Base-by-base conservation (phyloP, 35 echinoderm and acorn worm genomes). In the Hemicentrotus pulcherrimus region DNA sequence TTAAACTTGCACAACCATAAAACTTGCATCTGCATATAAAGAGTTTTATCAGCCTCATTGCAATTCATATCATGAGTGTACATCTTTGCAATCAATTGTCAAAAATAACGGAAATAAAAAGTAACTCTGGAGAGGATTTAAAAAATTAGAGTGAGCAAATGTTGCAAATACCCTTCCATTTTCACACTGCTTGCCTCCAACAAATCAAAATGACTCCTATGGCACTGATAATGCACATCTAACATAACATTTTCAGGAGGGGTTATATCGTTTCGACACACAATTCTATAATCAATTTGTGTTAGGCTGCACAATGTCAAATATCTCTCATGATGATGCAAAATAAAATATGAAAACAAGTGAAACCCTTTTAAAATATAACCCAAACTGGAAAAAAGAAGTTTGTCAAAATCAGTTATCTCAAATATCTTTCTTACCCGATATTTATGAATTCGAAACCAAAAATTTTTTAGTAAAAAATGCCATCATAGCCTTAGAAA, bases 11-110 rank as follows among this genome's bases (percentile, higher is more conserved):
- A 78, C 65, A 30, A 78, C n/a, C 19, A 78, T 28, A 78, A 78
- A 78, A 78, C 65, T 78, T 78, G 65, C 19, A 78, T 78, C 65
- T 78, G 65, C 28, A 78, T 78, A 78, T 78, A 78, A 78, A 22
- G 65, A 78, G 65, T 78, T 78, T 78, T 78, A 78, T 78, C 65
- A 78, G 65, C 65, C 65, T 78, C 65, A 78, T 78, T 78, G 65
- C 65, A 78, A 78, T 78, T 78, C 28, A 28, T 78, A 78, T 78
- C 24, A 8, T 78, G 65, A 78, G 65, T 78, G 18, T 78, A 78
- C 65, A 78, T 78, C 65, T 28, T 78, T 22, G 65, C 65, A 78
- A 78, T 78, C 19, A 78, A 78, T 78, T 28, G 19, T 78, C 65
- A 78, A 78, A 28, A 78, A 78, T 18, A 78, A 22, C 12, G 19